Base-by-base conservation (phyloP, 2,888 invertebrate species). In the Micoletzkya japonica region DNA sequence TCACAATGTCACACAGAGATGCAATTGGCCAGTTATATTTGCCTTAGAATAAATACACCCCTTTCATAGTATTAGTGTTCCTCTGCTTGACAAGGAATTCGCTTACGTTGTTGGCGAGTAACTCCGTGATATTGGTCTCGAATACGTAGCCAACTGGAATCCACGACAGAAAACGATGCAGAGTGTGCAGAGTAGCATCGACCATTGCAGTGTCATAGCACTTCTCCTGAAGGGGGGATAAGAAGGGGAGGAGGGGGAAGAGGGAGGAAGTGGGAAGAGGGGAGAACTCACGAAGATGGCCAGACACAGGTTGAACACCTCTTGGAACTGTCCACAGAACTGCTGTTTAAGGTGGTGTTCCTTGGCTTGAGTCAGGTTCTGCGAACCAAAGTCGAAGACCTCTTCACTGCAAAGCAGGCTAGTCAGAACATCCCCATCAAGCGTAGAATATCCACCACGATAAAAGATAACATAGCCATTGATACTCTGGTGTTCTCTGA, bases 71-170 rank as follows among this genome's bases (percentile, higher is more conserved):
- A 10, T 10, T 44, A 14, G 10, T 44, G 10, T 44, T 44, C 32
- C 24, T 52, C 30, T 32, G 7, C 32, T 10, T 32, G 30, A 26
- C 26, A 30, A 4, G 7, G 14, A 24, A 7, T 4, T 34, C 30
- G 6, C n/a, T 28, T 20, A 60, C 60, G 37, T 60, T 60, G 24
- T 37, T 28, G 14, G 67, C 36, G 70, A 98, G 90, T 69, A 95
- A 95, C 82, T 91, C 91, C 82, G 97, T 94, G 70, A 98, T 89
- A 86, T 95, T 93, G 79, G 98, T 98, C 89, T 99, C 97, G 89
- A 98, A 99, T 86, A 99, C 97, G 87, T 98, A 98, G 17, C 98
- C 98, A 74, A 98, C 89, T n/a, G 98, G 98, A 85, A 99, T 97
- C 98, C 98, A 98, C 86, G 96, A 97, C 54, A 99, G 90, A 89